A percentile compares a stretch with the other conserved stretches of the same genome.
Evolutionary conservation across 2,113 vertebrate species (phyloP).

Genomic region (Chitala chitala): DNA sequence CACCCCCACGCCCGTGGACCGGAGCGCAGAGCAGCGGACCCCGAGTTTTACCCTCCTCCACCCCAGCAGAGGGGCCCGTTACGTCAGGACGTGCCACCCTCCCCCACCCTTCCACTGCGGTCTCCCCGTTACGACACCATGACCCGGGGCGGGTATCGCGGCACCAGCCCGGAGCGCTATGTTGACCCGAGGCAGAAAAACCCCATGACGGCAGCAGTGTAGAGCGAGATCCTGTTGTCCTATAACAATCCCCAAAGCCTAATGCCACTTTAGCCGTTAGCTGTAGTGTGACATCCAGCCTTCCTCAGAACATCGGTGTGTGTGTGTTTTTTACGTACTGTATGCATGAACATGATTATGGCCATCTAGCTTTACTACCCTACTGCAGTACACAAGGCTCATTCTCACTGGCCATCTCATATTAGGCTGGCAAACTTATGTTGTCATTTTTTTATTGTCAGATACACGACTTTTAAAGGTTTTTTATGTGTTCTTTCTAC

Average conservation of each 20-base stretch:
- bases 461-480: not conserved
- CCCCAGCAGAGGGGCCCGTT: conserved; percentile 81
- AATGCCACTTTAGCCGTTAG: too few relatives aligned
- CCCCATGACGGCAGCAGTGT: conserved; percentile 82
- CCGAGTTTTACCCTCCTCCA: conserved; percentile 70
- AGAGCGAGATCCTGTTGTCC: conserved; percentile 34
- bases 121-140: conserved; percentile 70
- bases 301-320: not conserved
- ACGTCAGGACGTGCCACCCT: conserved; percentile 90
- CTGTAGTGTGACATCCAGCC: too few relatives aligned
- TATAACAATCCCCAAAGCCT: not conserved
- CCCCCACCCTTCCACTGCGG: conserved; percentile 75
- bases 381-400: too few relatives aligned
- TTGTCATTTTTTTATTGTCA: not conserved
- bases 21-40: conserved; percentile 59
- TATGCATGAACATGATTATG: not conserved
- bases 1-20: conserved; percentile 59
- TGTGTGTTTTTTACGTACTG: not conserved
- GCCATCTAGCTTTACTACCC: too few relatives aligned
- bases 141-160: conserved; percentile 65
- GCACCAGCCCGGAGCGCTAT: conserved; percentile 63
- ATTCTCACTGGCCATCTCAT: too few relatives aligned
- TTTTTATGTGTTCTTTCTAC: not conserved
- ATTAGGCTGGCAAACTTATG: too few relatives aligned
- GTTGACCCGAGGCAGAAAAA: conserved; percentile 78